phyloP scores from a whole-genome alignment of 2,797 vertebrate species.

The Halcyon smyrnensis region DNA sequence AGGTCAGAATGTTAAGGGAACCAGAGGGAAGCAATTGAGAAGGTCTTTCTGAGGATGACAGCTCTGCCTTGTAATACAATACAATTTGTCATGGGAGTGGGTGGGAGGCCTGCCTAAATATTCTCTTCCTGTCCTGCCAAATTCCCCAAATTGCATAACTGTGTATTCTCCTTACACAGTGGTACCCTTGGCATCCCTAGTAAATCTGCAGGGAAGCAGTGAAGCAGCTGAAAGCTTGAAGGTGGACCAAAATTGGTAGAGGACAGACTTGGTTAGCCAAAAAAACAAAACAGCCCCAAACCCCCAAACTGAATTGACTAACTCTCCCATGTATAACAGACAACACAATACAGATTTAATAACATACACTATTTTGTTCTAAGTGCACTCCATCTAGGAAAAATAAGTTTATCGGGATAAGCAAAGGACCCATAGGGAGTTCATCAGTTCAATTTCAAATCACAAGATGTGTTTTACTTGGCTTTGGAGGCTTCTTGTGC shows the following conservation, averaged over 20 bases:
- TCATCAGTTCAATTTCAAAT: conserved; percentile 76
- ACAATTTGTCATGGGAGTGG: conserved; percentile 44
- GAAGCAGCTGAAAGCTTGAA: conserved; percentile 61
- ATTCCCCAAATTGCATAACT: conserved; percentile 68
- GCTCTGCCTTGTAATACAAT: conserved; percentile 45
- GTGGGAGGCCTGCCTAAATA: conserved; percentile 65
- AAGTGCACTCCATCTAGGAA: conserved; percentile 67
- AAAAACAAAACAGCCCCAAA: conserved; percentile 45
- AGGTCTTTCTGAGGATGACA: conserved; percentile 38
- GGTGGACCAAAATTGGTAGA: conserved; percentile 56
- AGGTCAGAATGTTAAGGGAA: background rate
- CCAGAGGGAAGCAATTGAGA: background rate
- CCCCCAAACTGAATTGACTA: conserved; percentile 36
- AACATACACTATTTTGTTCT: conserved; percentile 66
- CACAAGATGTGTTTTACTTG: conserved; percentile 75
- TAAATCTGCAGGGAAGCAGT: conserved; percentile 60
- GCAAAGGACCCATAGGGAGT: conserved; percentile 64
- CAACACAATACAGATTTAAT: conserved; percentile 59
- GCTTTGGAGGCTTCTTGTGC: conserved; percentile 64
- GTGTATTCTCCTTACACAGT: conserved; percentile 65
- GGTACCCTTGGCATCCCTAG: conserved; percentile 63
- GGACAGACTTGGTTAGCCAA: conserved; percentile 41
- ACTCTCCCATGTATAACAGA: conserved; percentile 55
- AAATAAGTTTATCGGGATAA: conserved; percentile 71
- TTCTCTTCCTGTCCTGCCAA: conserved; percentile 62